Evolutionary conservation across 2,113 vertebrate species (phyloP).

Genomic region (Spheniscus mendiculus): DNA sequence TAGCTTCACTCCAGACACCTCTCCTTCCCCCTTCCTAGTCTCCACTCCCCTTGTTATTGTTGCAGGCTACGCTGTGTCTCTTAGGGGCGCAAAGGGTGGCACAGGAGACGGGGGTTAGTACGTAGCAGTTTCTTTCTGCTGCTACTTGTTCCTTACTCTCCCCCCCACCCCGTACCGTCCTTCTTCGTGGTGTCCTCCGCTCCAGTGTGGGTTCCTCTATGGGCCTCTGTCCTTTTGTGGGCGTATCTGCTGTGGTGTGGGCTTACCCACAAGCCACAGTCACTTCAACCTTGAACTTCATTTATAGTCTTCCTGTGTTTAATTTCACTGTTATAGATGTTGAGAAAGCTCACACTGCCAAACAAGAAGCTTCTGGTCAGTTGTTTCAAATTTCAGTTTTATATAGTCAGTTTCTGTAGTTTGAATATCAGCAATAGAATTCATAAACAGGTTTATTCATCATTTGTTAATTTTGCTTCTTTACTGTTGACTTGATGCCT

Average conservation of each 20-base stretch:
- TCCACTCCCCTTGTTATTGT: not conserved
- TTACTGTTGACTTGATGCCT: not conserved
- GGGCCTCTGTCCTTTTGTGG: not conserved
- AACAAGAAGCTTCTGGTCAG: not conserved
- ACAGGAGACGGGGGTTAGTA: no score
- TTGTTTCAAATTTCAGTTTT: not conserved
- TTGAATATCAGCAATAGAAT: not conserved
- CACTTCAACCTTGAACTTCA: not conserved
- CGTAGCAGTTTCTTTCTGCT: not conserved
- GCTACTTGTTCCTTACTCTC: not conserved
- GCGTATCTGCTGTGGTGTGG: fast-evolving
- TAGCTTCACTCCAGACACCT: not conserved
- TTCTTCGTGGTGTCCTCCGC: not conserved
- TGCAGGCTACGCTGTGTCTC: not conserved
- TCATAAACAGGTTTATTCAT: not conserved
- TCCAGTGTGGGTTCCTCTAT: not conserved
- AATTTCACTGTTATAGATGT: not conserved
- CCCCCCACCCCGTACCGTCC: fast-evolving
- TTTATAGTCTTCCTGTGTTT: not conserved
- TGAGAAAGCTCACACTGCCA: not conserved
- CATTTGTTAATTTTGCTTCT: not conserved
- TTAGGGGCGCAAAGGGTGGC: not conserved
- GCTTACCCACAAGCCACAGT: not conserved
- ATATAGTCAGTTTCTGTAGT: not conserved
- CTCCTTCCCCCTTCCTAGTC: not conserved